Evolutionary conservation across 2,113 vertebrate species (phyloP).

Genomic region (Octodon degus): DNA sequence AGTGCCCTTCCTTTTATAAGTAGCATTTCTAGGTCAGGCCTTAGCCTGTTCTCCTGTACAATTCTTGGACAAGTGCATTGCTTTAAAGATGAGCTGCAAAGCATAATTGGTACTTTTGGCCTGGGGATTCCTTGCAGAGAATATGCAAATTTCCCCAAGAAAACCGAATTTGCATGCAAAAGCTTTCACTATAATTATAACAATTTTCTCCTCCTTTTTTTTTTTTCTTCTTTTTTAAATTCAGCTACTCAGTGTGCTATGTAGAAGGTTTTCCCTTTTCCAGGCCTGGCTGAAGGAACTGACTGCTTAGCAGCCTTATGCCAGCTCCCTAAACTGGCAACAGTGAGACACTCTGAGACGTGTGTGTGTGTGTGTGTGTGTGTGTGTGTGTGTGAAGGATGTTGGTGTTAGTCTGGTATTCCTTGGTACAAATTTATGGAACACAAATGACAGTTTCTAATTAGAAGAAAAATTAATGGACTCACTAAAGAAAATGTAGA

Average conservation of each 20-base stretch:
- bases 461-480: background rate
- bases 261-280: constrained; percentile 69
- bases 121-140: constrained; percentile 61
- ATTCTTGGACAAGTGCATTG: background rate
- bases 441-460: background rate
- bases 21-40: background rate
- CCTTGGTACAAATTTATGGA: background rate
- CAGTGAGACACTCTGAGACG: constrained; percentile 58
- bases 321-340: constrained; percentile 39
- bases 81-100: constrained; percentile 66
- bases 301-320: constrained; percentile 67
- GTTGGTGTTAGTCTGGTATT: background rate
- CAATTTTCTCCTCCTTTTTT: constrained; percentile 50
- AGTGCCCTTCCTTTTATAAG: constrained; percentile 46
- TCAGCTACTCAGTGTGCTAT: constrained; percentile 67
- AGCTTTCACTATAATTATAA: constrained; percentile 73
- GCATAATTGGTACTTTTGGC: constrained; percentile 52
- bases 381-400: background rate
- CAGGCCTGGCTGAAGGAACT: constrained; percentile 72
- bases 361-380: background rate
- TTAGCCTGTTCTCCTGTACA: constrained; percentile 35
- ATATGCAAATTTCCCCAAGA: constrained; percentile 68
- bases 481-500: background rate
- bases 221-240: constrained; percentile 23
- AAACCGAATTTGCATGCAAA: constrained; percentile 77